Conservation (phyloP, 2,797 vertebrate genomes). For the Sebastes taczanowskii region DNA sequence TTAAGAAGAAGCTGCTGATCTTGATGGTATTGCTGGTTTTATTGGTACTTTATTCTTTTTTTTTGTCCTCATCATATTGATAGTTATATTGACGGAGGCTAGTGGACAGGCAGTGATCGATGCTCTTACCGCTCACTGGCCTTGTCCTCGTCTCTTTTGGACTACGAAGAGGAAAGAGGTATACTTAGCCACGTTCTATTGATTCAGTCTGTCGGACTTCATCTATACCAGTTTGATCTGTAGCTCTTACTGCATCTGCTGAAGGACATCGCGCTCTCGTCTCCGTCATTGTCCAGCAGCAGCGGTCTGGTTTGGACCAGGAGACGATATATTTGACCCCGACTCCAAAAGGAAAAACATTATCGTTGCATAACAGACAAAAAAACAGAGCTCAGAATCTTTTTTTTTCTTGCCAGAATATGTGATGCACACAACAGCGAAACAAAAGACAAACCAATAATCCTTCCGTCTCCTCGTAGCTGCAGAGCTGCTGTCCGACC, state of each 20-base stretch:
- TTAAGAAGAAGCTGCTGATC: neutral
- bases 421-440: no score
- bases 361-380: neutral
- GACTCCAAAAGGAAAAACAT: neutral
- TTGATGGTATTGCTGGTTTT: neutral
- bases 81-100: slow-evolving; percentile 24
- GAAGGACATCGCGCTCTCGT: slow-evolving; percentile 28
- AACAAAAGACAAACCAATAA: neutral
- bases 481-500: slow-evolving; percentile 92
- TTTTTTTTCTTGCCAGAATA: neutral
- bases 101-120: slow-evolving; percentile 51
- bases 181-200: slow-evolving; percentile 56
- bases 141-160: slow-evolving; percentile 48
- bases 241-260: slow-evolving; percentile 27
- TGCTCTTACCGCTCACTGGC: slow-evolving; percentile 66
- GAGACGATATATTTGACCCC: slow-evolving; percentile 81
- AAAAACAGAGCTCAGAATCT: neutral
- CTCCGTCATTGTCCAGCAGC: slow-evolving; percentile 60
- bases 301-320: slow-evolving; percentile 85
- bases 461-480: slow-evolving; percentile 57
- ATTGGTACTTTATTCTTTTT: neutral
- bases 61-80: slow-evolving; percentile 28
- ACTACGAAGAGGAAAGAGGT: slow-evolving; percentile 15
- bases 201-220: slow-evolving; percentile 45
- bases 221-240: slow-evolving; percentile 35